A percentile compares a stretch with the other conserved stretches of the same genome.
phyloP scores from a whole-genome alignment of 2,888 invertebrate species.

The Steinernema hermaphroditum region DNA sequence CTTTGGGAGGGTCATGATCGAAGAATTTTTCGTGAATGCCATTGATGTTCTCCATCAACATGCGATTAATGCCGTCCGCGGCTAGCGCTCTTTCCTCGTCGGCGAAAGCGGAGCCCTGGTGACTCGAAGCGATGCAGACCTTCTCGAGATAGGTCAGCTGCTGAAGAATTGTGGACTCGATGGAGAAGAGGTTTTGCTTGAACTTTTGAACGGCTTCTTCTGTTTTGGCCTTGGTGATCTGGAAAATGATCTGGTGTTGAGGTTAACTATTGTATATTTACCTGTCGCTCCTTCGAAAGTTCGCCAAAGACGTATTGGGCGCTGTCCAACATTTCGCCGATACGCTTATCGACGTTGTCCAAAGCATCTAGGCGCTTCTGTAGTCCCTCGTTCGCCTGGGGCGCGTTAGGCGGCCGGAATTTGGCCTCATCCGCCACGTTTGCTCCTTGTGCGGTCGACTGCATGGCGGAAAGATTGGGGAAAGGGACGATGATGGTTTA shows the following conservation, averaged over 20 bases:
- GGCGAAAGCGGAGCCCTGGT: slow-evolving; percentile 6
- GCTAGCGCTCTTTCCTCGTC: neutral
- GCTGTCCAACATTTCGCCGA: neutral
- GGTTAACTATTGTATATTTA: neutral
- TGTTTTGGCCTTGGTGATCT: neutral
- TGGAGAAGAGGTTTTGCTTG: neutral
- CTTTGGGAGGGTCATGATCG: neutral
- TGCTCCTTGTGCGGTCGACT: too few species aligned
- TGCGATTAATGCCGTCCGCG: neutral
- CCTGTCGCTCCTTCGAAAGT: neutral
- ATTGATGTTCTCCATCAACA: neutral
- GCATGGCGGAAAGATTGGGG: too few species aligned
- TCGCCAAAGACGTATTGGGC: neutral
- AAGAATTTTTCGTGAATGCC: neutral
- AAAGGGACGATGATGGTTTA: too few species aligned
- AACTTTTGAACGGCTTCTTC: neutral
- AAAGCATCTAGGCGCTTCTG: neutral
- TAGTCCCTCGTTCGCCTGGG: slow-evolving; percentile 2
- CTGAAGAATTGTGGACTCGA: neutral
- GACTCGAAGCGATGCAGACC: neutral
- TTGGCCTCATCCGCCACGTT: too few species aligned
- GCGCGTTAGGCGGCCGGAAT: neutral
- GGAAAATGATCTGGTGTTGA: neutral
- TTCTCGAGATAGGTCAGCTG: neutral
- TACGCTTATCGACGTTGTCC: neutral